Base-by-base conservation (phyloP, 2,888 invertebrate species). In the Polyploca ridens region DNA sequence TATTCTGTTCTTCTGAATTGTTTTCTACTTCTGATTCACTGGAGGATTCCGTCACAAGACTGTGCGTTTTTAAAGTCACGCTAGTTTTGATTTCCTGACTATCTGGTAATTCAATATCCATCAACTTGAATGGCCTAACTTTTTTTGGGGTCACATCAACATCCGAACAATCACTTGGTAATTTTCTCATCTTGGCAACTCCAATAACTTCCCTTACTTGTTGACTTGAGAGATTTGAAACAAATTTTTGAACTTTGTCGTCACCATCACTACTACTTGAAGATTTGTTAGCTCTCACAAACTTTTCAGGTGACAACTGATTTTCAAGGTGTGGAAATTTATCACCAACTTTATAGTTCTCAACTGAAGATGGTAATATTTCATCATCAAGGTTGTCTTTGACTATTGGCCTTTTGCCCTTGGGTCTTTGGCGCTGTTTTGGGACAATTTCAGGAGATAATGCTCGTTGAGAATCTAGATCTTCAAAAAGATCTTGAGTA, bases 11-110 rank as follows among this genome's bases (percentile, higher is more conserved):
- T 70, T 87, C 83, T 0, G 84, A 78, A 69, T 82, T 76, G 14
- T 81, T 77, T 74, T 91, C 90, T 3, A 73, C 64, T 66, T 91
- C 92, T 7, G 91, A 90, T 49, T 90, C 91, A 75, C 89, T 90
- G 0, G 88, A 89, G 8, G 85, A 82, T 66, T 88, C 88, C 13
- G 81, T 81, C 3, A 78, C 73, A 3, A 62, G 13, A 16, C 69
- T 62, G 70, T 74, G 84, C 4, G 70, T 59, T 58, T 68, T 71
- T 10, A 76, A 65, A 27, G 82, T 74, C 5, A 89, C 79, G 71
- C 76, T 83, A 10, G 77, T 84, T 77, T 89, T 89, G 60, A 92
- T 93, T 83, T 94, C 91, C 78, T 91, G 90, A 67, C 91, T 93
- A 62, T 85, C 82, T 1, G 91, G 92, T 64, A 92, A 79, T 66